Conservation (phyloP, 2,888 invertebrate genomes). For the Helobdella robusta region DNA sequence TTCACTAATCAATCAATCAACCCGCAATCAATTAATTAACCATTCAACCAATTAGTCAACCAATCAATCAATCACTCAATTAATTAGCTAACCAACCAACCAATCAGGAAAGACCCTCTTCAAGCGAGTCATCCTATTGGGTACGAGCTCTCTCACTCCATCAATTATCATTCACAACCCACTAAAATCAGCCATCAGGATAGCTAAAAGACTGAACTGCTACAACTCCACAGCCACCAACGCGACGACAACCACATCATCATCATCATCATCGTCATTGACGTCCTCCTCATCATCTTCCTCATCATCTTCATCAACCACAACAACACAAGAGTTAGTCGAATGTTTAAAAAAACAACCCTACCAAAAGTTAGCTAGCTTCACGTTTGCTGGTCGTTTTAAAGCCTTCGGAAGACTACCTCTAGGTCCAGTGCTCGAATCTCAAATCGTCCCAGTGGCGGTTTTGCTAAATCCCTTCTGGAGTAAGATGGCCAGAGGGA, state of each 20-base stretch:
- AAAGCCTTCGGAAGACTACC: background rate
- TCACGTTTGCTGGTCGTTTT: background rate
- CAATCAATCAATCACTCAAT: too few species aligned
- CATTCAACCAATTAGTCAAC: too few species aligned
- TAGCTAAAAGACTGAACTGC: conserved; percentile 15
- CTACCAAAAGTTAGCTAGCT: background rate
- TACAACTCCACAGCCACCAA: conserved; percentile 3
- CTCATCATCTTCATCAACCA: too few species aligned
- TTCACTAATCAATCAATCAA: too few species aligned
- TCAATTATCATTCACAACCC: conserved; percentile 10
- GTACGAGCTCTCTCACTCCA: conserved; percentile 5
- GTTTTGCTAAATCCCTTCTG: conserved; percentile 10
- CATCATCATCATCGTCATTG: too few species aligned
- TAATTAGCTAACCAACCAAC: too few species aligned
- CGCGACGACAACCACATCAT: too few species aligned
- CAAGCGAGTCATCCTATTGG: conserved; percentile 14
- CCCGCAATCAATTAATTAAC: too few species aligned
- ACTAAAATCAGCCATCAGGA: background rate
- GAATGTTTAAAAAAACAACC: conserved; percentile 16
- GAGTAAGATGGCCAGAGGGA: background rate
- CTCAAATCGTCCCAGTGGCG: background rate
- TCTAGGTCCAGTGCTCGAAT: conserved; percentile 17
- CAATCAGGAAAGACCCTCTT: conserved; percentile 22
- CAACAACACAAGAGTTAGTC: conserved; percentile 10
- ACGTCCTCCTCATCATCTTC: too few species aligned